Percentiles rank a stretch among this genome's conserved stretches.
phyloP scores from a whole-genome alignment of 2,113 vertebrate species.

The Pelecanus crispus region DNA sequence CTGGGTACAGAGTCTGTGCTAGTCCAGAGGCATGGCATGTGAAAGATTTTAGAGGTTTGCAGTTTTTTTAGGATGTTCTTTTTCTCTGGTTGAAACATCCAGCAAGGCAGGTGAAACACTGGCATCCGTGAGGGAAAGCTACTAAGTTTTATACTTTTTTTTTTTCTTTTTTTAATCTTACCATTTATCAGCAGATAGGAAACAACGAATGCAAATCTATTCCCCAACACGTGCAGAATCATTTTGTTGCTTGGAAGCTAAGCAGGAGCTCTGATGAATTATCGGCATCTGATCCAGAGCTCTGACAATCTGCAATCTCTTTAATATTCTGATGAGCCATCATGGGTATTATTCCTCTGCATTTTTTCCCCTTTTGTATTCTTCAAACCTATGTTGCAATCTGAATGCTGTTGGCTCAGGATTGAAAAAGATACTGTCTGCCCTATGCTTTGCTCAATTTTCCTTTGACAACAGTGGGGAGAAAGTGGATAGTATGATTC shows the following conservation, averaged over 20 bases:
- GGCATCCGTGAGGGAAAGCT: not conserved
- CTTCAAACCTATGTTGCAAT: not conserved
- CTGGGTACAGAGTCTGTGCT: not conserved
- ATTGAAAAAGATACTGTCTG: not conserved
- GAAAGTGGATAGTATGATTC: not conserved
- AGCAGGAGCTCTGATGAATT: conserved; percentile 23
- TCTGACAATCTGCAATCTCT: not conserved
- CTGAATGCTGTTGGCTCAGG: not conserved
- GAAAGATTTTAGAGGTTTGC: not conserved
- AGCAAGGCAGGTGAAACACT: not conserved
- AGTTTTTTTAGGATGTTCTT: not conserved
- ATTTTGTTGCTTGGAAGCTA: conserved; percentile 10
- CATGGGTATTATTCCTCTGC: not conserved
- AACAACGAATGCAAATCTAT: conserved; percentile 15
- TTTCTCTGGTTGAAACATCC: not conserved
- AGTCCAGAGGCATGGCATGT: not conserved
- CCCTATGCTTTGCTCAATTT: not conserved
- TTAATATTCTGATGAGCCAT: conserved; percentile 33
- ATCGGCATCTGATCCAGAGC: not conserved
- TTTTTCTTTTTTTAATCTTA: not conserved
- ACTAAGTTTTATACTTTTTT: not conserved
- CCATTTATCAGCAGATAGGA: not conserved
- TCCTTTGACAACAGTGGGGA: not conserved
- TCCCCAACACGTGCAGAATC: not conserved
- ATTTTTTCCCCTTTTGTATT: not conserved